These are phyloP conservation scores for Leucoptera coffeella DNA, from an alignment of 2,888 invertebrate species.

Conservation along the genomic window DNA sequence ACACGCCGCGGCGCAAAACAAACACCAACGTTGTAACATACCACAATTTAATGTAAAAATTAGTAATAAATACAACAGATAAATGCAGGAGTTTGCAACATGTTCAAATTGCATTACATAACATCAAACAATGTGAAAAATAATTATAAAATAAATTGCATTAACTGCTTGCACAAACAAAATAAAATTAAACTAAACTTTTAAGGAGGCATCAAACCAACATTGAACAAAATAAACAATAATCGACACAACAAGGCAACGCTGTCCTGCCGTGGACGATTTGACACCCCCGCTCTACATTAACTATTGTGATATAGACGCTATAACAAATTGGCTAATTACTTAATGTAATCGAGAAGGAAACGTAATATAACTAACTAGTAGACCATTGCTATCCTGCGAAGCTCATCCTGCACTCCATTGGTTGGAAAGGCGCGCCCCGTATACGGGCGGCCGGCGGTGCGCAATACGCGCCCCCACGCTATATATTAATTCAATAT, in stretches of 20 bases:
- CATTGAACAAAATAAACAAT: slow-evolving; percentile 40
- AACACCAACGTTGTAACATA: slow-evolving; percentile 64
- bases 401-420: slow-evolving; percentile 49
- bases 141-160: slow-evolving; percentile 51
- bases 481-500: slow-evolving; percentile 42
- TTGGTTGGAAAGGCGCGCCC: slow-evolving; percentile 37
- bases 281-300: slow-evolving; percentile 51
- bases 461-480: no score
- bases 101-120: slow-evolving; percentile 55
- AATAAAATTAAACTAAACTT: slow-evolving; percentile 48
- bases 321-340: slow-evolving; percentile 53
- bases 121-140: slow-evolving; percentile 54
- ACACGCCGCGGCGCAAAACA: no score
- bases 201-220: slow-evolving; percentile 54
- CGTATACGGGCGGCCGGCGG: no score
- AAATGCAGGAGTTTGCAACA: slow-evolving; percentile 61
- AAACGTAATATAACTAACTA: slow-evolving; percentile 46
- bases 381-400: slow-evolving; percentile 54
- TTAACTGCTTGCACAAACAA: slow-evolving; percentile 53
- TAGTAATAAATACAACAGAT: slow-evolving; percentile 63
- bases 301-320: slow-evolving; percentile 51
- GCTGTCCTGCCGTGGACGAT: slow-evolving; percentile 41
- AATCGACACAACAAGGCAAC: slow-evolving; percentile 44
- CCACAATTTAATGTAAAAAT: slow-evolving; percentile 69
- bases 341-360: slow-evolving; percentile 28